These are phyloP conservation scores for Myotis pilosus DNA, from an alignment of 2,797 vertebrate genomes.

Conservation along the genomic window DNA sequence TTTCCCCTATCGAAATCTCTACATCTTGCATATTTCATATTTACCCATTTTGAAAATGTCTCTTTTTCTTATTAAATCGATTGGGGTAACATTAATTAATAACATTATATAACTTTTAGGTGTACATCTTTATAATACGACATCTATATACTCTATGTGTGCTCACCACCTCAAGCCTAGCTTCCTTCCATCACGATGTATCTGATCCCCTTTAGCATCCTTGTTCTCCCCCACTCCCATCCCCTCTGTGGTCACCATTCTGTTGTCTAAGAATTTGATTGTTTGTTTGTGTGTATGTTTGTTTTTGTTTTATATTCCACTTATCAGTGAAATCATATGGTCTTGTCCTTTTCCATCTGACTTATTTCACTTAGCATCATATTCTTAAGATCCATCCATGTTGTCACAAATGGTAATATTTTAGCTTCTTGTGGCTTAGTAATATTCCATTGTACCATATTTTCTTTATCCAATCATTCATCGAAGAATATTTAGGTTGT, in stretches of 20 bases:
- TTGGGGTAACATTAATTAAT: neutral
- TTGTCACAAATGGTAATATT: neutral
- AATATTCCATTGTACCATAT: neutral
- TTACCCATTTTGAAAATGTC: neutral
- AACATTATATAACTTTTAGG: neutral
- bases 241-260: neutral
- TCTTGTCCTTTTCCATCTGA: neutral
- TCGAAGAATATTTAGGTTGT: neutral
- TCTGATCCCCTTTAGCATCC: neutral
- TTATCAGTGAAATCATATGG: neutral
- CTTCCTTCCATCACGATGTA: neutral
- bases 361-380: neutral
- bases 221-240: neutral
- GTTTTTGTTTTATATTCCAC: neutral
- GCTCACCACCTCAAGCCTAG: neutral
- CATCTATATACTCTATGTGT: neutral
- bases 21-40: neutral
- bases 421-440: neutral
- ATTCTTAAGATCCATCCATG: neutral
- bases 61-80: neutral
- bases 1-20: neutral
- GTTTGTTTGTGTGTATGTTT: neutral
- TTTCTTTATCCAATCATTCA: neutral
- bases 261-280: neutral
- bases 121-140: neutral